Evolutionary conservation across 2,113 vertebrate species (phyloP), one percentile per base, ranked within the genome.

Genomic region (Octodon degus): DNA sequence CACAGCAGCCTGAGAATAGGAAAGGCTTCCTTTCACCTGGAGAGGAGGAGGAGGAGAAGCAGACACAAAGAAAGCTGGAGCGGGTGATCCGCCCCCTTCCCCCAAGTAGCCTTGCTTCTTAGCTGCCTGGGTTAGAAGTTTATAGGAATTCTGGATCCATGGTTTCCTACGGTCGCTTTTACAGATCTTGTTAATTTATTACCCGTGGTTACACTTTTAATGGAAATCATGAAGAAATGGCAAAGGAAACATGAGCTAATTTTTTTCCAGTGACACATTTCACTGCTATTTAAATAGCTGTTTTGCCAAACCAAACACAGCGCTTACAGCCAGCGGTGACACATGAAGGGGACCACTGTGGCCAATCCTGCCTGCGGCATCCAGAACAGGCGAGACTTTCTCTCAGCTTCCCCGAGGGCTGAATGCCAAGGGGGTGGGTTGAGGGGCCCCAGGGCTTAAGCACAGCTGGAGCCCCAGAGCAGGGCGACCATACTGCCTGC

Each of bases 241-340:
- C 97, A 97, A 98, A 97, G 96, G 96, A 98, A 99, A 98, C 90
- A 98, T 98, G 98, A 98, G 98, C 98, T 98, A 98, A 98, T 98
- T 96, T 96, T 95, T 62, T 98, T 95, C 90, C 96, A 95, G 96
- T 97, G 95, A 96, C 96, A 98, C 97, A 98, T 95, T 98, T 98
- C 98, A 98, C 96, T 98, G 95, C 85, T 98, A 97, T 98, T 98
- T 98, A 98, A 96, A 97, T 98, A 98, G 92, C 82, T 60, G 32
- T 98, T 98, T 97, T 98, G 98, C 98, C 98, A 98, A 98, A 96
- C 94, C 96, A 98, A 99, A 98, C 98, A 98, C 91, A 96, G 96
- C 68, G 0, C 97, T 98, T 97, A 96, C 96, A 98, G 96, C 97
- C 91, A 98, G 95, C 95, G 74, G 96, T 97, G 97, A 98, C 96